Conservation (phyloP, 2,888 invertebrate species). For the Platycnemis pennipes region DNA sequence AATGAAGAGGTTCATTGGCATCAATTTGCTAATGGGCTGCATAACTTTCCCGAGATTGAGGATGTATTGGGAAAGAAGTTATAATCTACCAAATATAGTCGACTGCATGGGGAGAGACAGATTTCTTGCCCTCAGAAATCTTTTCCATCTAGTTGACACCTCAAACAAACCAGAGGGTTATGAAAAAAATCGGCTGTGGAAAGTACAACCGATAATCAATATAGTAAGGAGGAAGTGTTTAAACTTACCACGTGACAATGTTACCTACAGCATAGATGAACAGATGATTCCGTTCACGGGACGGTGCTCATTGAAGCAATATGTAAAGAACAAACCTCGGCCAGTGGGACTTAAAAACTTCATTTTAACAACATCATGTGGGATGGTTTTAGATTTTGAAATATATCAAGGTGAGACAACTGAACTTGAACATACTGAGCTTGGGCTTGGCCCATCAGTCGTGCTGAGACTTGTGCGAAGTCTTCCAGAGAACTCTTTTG, state of each 20-base stretch:
- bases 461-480: slow-evolving; percentile 73
- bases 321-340: slow-evolving; percentile 75
- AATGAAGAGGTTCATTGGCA: too few species aligned
- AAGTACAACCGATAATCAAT: not conserved
- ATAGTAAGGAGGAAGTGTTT: slow-evolving; percentile 69
- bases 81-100: too few species aligned
- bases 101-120: too few species aligned
- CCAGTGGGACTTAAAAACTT: slow-evolving; percentile 76
- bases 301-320: slow-evolving; percentile 71
- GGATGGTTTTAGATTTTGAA: slow-evolving; percentile 74
- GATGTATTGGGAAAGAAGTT: too few species aligned
- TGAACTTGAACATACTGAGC: slow-evolving; percentile 47
- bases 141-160: too few species aligned
- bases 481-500: slow-evolving; percentile 72
- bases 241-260: slow-evolving; percentile 61
- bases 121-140: too few species aligned
- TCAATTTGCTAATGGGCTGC: too few species aligned
- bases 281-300: slow-evolving; percentile 75
- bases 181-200: not conserved
- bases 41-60: too few species aligned
- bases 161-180: too few species aligned
- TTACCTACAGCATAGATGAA: slow-evolving; percentile 73
- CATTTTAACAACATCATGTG: slow-evolving; percentile 75
- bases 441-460: slow-evolving; percentile 72
- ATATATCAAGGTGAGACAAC: slow-evolving; percentile 74